Evolutionary conservation across 1,140 invertebrate species (phyloP), one percentile per base, ranked within the genome.

Genomic region (Thalassaphorura encarpata): DNA sequence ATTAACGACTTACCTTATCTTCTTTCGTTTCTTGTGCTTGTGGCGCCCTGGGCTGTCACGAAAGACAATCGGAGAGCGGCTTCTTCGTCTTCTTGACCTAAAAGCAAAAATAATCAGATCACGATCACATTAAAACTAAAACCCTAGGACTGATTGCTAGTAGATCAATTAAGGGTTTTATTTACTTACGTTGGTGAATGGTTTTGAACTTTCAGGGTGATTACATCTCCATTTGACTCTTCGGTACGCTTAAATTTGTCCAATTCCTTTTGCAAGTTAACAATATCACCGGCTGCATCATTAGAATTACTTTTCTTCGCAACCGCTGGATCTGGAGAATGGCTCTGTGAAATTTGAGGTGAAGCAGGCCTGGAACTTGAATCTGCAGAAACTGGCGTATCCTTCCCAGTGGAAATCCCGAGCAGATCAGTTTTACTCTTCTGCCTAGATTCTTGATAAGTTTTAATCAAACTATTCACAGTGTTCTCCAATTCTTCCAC

Each of bases 371-470:
- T 54, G 1, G 62, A 58, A 11, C 13, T 52, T 36, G 58, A 36
- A n/a, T 33, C 31, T 71, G 36, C 71, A 73, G 40, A 73, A 74
- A 66, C 71, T 67, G 64, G 52, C 64, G 72, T 68, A 69, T 73
- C 72, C 49, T 67, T 78, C 72, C 23, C 80, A 33, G 74, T 73
- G 40, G 78, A n/a, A n/a, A n/a, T n/a, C n/a, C n/a, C n/a, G 78
- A 1, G 71, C 60, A n/a, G 72, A 75, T 19, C 73, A 72, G 13
- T 71, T 70, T 60, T 77, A 70, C 45, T 26, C 68, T 85, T 85
- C 13, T 80, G 77, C 60, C 85, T 79, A 0, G 81, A 81, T 61
- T 88, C 85, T 40, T 85, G 78, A 62, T 89, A 87, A 21, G 80
- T 77, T 64, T 81, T 81, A 43, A 80, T 79, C 1, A 87, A 69